These are phyloP conservation scores for Xyrauchen texanus DNA, from an alignment of 2,113 vertebrate species.

Conservation along the genomic window DNA sequence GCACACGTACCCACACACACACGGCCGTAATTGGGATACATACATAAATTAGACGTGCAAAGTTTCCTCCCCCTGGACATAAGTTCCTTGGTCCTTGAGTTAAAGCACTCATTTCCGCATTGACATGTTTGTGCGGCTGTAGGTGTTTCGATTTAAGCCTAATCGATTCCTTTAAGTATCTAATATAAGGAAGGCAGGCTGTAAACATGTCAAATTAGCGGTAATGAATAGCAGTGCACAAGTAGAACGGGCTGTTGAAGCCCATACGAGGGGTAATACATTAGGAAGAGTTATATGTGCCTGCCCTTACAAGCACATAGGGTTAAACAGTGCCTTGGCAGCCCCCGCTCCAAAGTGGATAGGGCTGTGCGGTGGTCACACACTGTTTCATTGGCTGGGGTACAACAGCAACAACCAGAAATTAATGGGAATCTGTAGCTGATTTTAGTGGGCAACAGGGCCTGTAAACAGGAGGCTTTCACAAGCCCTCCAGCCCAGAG, in stretches of 20 bases:
- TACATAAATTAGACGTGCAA: conserved; percentile 56
- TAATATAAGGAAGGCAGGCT: conserved; percentile 60
- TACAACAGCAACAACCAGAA: conserved; percentile 65
- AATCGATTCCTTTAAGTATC: conserved; percentile 60
- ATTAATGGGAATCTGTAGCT: conserved; percentile 76
- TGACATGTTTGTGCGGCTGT: conserved; percentile 51
- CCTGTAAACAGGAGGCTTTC: conserved; percentile 72
- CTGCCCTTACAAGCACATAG: conserved; percentile 57
- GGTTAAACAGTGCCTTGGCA: conserved; percentile 70
- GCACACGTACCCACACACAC: conserved; percentile 41
- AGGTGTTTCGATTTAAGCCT: conserved; percentile 58
- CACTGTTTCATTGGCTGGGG: conserved; percentile 75
- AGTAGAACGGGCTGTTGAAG: conserved; percentile 53
- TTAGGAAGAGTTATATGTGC: conserved; percentile 67
- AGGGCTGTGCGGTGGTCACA: conserved; percentile 69
- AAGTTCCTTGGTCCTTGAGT: conserved; percentile 59
- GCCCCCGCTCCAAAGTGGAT: conserved; percentile 67
- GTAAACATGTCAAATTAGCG: conserved; percentile 62
- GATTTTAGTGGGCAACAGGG: conserved; percentile 74
- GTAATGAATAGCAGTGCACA: conserved; percentile 56
- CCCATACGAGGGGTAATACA: conserved; percentile 57
- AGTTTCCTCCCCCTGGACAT: conserved; percentile 56
- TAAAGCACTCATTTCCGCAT: conserved; percentile 59
- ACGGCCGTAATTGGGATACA: conserved; percentile 52
- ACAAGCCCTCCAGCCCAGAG: conserved; percentile 71